Evolutionary conservation across 2,888 invertebrate species (phyloP), one percentile per base, ranked within the genome.

Genomic region (Lepetodrilus schrolli): DNA sequence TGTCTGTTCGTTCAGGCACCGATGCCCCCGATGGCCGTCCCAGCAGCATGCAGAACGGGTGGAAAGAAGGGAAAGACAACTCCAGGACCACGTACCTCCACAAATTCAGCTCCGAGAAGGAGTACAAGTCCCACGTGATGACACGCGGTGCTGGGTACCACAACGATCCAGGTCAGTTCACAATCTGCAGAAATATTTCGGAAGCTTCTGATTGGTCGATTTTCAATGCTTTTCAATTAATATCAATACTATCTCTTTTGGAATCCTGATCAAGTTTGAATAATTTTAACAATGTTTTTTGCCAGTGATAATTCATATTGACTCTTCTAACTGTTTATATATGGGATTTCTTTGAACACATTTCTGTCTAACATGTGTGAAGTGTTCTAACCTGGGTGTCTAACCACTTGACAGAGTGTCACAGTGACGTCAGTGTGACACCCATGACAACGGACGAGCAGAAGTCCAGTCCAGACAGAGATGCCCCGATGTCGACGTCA

Each of bases 11-110:
- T 72, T 17, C 72, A 74, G 78, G 74, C n/a, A 75, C 80, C 20
- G 83, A 83, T 74, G 83, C 78, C 17, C 76, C 80, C 5, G 83
- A 83, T 74, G 83, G 83, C 5, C 76, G 78, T 51, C 83, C 83
- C 1, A 80, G 78, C 49, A 77, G 80, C n/a, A 79, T 78, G 30
- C 74, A 51, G 1, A 68, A 51, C 2, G 13, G 17, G 51, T 23
- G 50, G 23, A 13, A 10, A 20, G 49, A 68, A 21, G n/a, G 38
- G 1, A 21, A n/a, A 4, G 10, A 17, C 5, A 34, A 50, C 1
- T 20, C 34, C 2, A 37, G 17, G 8, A 49, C 48, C 1, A 70
- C 70, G 2, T 70, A 70, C 36, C 48, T 70, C 21, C 70, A 23
- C 30, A 48, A 30, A 8, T 36, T 36, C 10, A 10, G 20, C 17